Conservation (phyloP, 2,888 invertebrate genomes). For the Epinotia nisella region DNA sequence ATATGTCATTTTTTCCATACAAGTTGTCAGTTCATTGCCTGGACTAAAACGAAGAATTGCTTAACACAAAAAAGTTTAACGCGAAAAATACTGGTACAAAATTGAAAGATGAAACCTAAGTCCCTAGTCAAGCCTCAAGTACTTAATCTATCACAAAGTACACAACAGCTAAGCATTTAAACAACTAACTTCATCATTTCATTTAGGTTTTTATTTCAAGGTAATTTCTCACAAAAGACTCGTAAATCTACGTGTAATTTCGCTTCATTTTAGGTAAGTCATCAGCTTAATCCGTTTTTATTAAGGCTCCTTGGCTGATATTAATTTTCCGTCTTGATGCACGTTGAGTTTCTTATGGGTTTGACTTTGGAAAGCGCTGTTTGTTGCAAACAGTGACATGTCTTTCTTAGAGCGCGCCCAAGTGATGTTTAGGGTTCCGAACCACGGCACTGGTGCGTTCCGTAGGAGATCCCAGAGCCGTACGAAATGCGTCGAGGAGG, state of each 20-base stretch:
- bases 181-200: not conserved
- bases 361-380: not conserved
- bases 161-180: not conserved
- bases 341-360: not conserved
- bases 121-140: too few relatives aligned
- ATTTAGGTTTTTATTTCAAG: not conserved
- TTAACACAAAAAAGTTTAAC: too few relatives aligned
- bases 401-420: not conserved
- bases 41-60: too few relatives aligned
- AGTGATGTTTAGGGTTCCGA: too few relatives aligned
- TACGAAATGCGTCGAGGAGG: too few relatives aligned
- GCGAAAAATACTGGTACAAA: too few relatives aligned
- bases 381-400: not conserved
- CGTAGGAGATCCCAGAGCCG: too few relatives aligned
- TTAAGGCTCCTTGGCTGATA: not conserved
- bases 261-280: not conserved
- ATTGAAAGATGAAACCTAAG: too few relatives aligned
- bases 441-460: too few relatives aligned
- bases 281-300: conserved; percentile 4
- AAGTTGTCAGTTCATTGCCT: too few relatives aligned
- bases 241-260: not conserved
- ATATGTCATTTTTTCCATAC: too few relatives aligned
- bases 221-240: not conserved
- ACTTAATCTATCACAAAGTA: not conserved
- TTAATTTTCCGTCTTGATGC: not conserved